Conservation (phyloP, 2,888 invertebrate species). For the Byasa hedistus region DNA sequence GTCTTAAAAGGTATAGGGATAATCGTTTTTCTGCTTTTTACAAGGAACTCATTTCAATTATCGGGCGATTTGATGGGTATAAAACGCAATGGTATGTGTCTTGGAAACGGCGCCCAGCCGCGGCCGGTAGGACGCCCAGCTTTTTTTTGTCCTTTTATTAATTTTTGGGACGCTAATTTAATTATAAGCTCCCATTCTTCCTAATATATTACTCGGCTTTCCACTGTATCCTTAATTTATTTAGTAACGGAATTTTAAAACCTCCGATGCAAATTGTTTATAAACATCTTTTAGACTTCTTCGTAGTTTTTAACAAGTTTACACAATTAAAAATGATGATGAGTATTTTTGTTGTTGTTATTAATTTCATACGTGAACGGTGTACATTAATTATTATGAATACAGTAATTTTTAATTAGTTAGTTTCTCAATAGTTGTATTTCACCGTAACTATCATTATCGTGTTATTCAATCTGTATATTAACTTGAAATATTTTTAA, state of each 20-base stretch:
- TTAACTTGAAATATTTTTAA: slow-evolving; percentile 34
- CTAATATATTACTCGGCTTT: slow-evolving; percentile 60
- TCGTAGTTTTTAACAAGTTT: not conserved
- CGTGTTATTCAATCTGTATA: slow-evolving; percentile 35
- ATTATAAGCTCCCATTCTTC: slow-evolving; percentile 65
- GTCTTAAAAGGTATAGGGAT: slow-evolving; percentile 78
- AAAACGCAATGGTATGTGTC: slow-evolving; percentile 74
- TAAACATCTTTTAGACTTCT: not conserved
- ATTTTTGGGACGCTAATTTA: slow-evolving; percentile 75
- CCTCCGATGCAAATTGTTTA: not conserved
- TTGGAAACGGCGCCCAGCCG: slow-evolving; percentile 71
- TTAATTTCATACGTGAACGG: slow-evolving; percentile 8
- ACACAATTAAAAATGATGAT: not conserved
- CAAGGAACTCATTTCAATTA: slow-evolving; percentile 81
- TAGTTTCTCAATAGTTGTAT: slow-evolving; percentile 31
- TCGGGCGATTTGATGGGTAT: slow-evolving; percentile 76
- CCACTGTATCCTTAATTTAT: slow-evolving; percentile 62
- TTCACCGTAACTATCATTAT: slow-evolving; percentile 34
- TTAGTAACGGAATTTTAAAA: slow-evolving; percentile 51
- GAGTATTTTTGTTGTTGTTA: slow-evolving; percentile 10
- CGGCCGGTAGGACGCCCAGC: slow-evolving; percentile 62
- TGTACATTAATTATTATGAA: slow-evolving; percentile 22
- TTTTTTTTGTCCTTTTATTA: slow-evolving; percentile 61
- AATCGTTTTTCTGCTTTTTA: slow-evolving; percentile 80
- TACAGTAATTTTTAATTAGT: slow-evolving; percentile 30